Conservation (phyloP, 1,140 invertebrate species). For the Rhyacophila brunnea region DNA sequence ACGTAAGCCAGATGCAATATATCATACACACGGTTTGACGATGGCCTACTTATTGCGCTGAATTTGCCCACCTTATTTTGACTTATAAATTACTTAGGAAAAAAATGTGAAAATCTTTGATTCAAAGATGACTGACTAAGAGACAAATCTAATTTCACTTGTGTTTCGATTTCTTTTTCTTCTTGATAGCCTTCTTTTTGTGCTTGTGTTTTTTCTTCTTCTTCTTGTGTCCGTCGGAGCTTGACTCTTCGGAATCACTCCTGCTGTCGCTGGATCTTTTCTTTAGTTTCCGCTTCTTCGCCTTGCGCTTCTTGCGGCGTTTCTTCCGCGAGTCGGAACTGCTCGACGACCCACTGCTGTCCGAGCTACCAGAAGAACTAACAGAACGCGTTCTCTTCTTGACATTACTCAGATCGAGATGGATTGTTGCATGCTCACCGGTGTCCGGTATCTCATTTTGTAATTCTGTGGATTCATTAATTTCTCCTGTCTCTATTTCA, state of each 20-base stretch:
- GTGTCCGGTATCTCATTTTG: slow-evolving; percentile 38
- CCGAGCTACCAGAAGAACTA: slow-evolving; percentile 46
- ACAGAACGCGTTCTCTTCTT: slow-evolving; percentile 51
- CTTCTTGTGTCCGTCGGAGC: slow-evolving; percentile 53
- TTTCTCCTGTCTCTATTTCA: slow-evolving; percentile 47
- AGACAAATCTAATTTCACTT: slow-evolving; percentile 13
- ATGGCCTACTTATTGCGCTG: too few relatives aligned
- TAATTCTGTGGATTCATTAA: slow-evolving; percentile 1
- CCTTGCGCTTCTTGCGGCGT: slow-evolving; percentile 51
- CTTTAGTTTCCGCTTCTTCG: slow-evolving; percentile 50
- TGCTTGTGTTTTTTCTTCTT: slow-evolving; percentile 55
- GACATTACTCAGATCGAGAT: slow-evolving; percentile 49
- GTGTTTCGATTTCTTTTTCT: slow-evolving; percentile 56
- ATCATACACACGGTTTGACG: too few relatives aligned
- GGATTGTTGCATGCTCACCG: slow-evolving; percentile 44
- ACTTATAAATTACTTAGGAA: too few relatives aligned
- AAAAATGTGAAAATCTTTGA: too few relatives aligned
- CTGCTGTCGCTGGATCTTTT: slow-evolving; percentile 49
- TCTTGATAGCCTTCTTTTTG: slow-evolving; percentile 54
- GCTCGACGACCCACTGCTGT: slow-evolving; percentile 45
- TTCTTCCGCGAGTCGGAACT: slow-evolving; percentile 45
- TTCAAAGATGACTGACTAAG: not conserved
- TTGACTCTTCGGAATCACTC: slow-evolving; percentile 47
- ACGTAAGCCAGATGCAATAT: too few relatives aligned
- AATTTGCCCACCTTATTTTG: too few relatives aligned